A percentile compares a stretch with the other conserved stretches of the same genome.
Evolutionary conservation across 92 coral and sea anemone genomes (phyloP).

Genomic region (Heliopora coerulea): DNA sequence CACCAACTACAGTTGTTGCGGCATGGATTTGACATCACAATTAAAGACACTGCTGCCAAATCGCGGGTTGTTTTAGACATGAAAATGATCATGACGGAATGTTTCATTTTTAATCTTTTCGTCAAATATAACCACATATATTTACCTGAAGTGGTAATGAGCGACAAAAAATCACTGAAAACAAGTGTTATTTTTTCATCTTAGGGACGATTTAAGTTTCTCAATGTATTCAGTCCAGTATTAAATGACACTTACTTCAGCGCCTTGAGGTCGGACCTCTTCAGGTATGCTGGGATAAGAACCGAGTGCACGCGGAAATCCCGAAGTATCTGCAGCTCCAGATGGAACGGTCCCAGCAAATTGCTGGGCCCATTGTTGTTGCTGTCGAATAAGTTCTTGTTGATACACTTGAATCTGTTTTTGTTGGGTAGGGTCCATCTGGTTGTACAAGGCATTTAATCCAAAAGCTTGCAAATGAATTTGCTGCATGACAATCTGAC

Average conservation of each 20-base stretch:
- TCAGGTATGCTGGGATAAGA: conserved; percentile 17
- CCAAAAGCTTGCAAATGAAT: conserved; percentile 43
- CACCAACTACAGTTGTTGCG: too few relatives aligned
- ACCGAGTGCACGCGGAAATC: conserved; percentile 1
- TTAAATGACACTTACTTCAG: conserved; percentile 12
- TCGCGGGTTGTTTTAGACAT: too few relatives aligned
- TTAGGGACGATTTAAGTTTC: too few relatives aligned
- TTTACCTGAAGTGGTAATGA: too few relatives aligned
- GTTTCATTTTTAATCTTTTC: too few relatives aligned
- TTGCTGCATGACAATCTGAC: conserved; percentile 38
- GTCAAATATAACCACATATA: too few relatives aligned
- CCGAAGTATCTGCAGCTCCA: neutral
- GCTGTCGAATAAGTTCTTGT: conserved; percentile 78
- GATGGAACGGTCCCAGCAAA: conserved; percentile 7
- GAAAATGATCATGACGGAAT: too few relatives aligned
- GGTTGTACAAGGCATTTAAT: conserved; percentile 31
- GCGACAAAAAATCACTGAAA: too few relatives aligned
- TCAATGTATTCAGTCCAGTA: too few relatives aligned
- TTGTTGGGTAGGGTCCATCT: conserved; percentile 55
- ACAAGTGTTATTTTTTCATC: too few relatives aligned
- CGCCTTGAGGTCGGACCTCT: conserved; percentile 14
- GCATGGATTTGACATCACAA: too few relatives aligned
- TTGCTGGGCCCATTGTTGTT: conserved; percentile 90
- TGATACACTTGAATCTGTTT: conserved; percentile 77
- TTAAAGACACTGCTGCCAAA: too few relatives aligned